Base-by-base conservation (phyloP, 1,140 invertebrate genomes). In the Brachionus rubens region DNA sequence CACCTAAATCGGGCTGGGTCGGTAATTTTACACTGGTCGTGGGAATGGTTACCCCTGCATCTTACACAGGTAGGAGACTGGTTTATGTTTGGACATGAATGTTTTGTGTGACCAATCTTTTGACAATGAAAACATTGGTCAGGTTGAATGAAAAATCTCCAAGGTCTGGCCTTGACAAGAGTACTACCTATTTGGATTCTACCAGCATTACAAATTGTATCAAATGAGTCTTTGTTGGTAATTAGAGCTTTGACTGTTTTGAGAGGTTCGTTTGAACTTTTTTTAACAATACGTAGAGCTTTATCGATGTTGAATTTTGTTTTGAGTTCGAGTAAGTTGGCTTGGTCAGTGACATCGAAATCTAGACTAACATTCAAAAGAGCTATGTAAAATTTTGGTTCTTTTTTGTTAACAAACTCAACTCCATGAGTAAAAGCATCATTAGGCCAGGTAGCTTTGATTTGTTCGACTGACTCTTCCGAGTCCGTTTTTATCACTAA, bases 91-190 rank as follows among this genome's bases (percentile, higher is more conserved):
- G 48, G 48, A 21, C 48, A 50, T 24, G 19, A 24, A 24, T 7
- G 48, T 50, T 50, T 50, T 24, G 26, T 50, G 48, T 50, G 48
- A 5, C 48, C 48, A 10, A 50, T 50, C 26, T 50, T 50, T 21
- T 50, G 48, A 10, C 48, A 50, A 50, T 50, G 48, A 50, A 50
- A 50, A 10, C 48, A 50, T 50, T 50, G 48, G 12, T 50, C 16
- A 50, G 48, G 48, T 50, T 50, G 12, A 50, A 50, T 21, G 16
- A 24, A 4, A 50, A 50, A 50, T 10, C 12, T 21, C 48, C 48
- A 50, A 5, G 48, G 48, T 50, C 48, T 50, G 16, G 12, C 48
- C 26, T 50, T 50, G 16, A 50, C 12, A 50, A 50, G 10, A 50
- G 48, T 50, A 10, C 48, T 50, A 21, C 48, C 48, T 7, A 50